Percentiles rank a stretch among this genome's conserved stretches.
phyloP scores from a whole-genome alignment of 2,113 vertebrate genomes.

The Fregata magnificens region DNA sequence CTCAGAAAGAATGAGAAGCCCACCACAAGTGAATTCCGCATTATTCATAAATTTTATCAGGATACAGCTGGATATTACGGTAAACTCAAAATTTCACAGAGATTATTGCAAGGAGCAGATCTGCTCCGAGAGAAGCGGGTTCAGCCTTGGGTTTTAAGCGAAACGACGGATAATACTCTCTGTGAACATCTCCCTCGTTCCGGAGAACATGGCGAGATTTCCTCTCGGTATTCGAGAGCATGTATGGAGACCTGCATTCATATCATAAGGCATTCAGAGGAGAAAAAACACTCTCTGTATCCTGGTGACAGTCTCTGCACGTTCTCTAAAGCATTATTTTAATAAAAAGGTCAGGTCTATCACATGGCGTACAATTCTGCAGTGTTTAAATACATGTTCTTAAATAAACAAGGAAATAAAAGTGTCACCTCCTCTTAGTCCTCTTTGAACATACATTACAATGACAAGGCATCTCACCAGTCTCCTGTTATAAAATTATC shows the following conservation, averaged over 20 bases:
- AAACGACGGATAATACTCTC: background rate
- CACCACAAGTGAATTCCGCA: background rate
- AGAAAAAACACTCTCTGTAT: background rate
- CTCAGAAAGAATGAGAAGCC: background rate
- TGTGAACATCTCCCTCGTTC: background rate
- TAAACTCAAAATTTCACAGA: background rate
- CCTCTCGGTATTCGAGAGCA: accelerated
- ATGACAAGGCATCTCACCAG: background rate
- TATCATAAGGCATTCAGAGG: background rate
- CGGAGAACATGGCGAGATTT: background rate
- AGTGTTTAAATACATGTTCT: constrained; percentile 11
- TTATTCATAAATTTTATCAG: background rate
- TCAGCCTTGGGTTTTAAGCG: background rate
- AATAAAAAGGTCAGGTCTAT: constrained; percentile 35
- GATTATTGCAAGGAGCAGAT: background rate
- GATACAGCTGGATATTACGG: background rate
- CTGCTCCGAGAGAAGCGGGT: background rate
- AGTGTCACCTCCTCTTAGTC: background rate
- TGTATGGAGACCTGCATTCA: background rate
- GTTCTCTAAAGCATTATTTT: constrained; percentile 39
- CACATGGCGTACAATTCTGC: background rate
- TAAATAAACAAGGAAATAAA: constrained; percentile 18
- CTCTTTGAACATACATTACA: background rate
- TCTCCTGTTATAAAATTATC: background rate
- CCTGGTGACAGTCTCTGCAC: background rate